Evolutionary conservation across 2,113 vertebrate genomes (phyloP).

Genomic region (Bufo gargarizans): DNA sequence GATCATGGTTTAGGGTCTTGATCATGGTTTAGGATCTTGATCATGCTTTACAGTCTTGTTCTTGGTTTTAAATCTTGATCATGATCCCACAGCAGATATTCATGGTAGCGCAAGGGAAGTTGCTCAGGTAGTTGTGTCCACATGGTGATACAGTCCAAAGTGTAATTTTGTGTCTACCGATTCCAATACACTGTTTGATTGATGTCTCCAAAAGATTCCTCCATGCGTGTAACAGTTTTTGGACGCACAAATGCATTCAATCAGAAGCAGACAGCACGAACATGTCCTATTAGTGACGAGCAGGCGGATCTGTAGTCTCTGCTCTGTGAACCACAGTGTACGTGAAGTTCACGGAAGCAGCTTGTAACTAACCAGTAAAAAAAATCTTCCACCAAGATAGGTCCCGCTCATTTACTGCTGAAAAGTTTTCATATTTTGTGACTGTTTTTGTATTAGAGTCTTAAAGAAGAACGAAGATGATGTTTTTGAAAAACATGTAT

Average conservation of each 20-base stretch:
- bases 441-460: neutral
- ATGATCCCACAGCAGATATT: too few relatives aligned
- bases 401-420: neutral
- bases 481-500: neutral
- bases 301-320: neutral
- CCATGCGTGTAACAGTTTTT: constrained; percentile 16
- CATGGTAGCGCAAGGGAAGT: neutral
- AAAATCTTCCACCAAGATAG: neutral
- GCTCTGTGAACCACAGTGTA: neutral
- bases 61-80: too few relatives aligned
- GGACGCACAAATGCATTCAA: constrained; percentile 21
- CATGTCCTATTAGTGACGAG: neutral
- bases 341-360: neutral
- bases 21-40: too few relatives aligned
- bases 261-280: neutral
- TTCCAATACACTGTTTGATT: neutral
- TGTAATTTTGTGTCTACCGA: neutral
- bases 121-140: neutral
- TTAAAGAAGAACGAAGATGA: neutral
- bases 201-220: neutral
- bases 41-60: too few relatives aligned
- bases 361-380: neutral
- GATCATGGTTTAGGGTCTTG: too few relatives aligned
- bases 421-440: neutral
- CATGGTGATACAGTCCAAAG: neutral